A percentile compares a stretch with the other conserved stretches of the same genome.
These are phyloP conservation scores for Chrysemys picta DNA, from an alignment of 2,113 vertebrate genomes.

Conservation along the genomic window DNA sequence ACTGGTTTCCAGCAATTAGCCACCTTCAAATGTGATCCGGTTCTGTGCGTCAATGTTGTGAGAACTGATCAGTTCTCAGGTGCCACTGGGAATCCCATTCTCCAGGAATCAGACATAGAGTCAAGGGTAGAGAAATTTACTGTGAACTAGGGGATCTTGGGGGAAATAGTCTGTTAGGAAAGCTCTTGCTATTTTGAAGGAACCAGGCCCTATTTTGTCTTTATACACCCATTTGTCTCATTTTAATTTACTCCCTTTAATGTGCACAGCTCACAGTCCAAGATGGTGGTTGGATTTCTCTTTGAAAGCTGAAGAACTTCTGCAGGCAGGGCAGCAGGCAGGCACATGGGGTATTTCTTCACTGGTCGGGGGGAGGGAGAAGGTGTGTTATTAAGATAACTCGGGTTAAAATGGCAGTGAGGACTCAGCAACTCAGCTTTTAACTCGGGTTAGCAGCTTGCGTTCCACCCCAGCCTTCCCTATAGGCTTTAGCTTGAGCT, in stretches of 20 bases:
- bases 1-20: not conserved
- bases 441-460: no score
- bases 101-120: not conserved
- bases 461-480: no score
- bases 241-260: not conserved
- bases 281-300: not conserved
- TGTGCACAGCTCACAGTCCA: not conserved
- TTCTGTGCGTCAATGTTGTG: not conserved
- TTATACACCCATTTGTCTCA: not conserved
- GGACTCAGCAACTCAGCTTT: no score
- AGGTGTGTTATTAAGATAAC: no score
- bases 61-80: no score
- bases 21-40: not conserved
- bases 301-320: not conserved
- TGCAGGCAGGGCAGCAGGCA: not conserved
- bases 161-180: not conserved
- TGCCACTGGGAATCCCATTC: no score
- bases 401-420: no score
- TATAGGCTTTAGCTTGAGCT: no score
- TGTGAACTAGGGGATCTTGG: not conserved
- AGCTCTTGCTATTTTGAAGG: not conserved
- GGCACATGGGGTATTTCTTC: not conserved
- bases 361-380: no score
- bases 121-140: not conserved
- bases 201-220: not conserved